phyloP scores from a whole-genome alignment of 2,888 invertebrate genomes.

The Lycaena phlaeas region DNA sequence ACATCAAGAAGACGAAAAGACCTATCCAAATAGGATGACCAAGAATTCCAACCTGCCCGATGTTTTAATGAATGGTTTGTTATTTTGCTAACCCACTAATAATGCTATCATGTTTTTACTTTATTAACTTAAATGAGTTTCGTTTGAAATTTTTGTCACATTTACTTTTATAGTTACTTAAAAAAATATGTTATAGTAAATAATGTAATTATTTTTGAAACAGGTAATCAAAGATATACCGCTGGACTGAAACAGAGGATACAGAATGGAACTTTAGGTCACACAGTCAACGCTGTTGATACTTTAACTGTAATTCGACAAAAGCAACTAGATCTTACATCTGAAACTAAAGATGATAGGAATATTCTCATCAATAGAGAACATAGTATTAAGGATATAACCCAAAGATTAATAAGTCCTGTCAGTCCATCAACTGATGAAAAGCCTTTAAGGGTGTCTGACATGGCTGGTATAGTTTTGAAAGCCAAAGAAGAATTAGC shows the following conservation, averaged over 20 bases:
- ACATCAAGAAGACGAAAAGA: conserved; percentile 36
- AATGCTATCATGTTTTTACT: background rate
- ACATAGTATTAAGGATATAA: conserved; percentile 90
- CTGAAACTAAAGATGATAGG: conserved; percentile 73
- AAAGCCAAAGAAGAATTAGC: conserved; percentile 95
- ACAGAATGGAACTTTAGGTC: conserved; percentile 71
- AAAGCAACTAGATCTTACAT: conserved; percentile 72
- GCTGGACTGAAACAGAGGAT: conserved; percentile 73
- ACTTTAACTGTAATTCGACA: conserved; percentile 53
- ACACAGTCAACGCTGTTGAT: conserved; percentile 63
- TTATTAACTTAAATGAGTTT: conserved; percentile 2
- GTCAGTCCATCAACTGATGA: conserved; percentile 71
- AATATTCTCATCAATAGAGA: conserved; percentile 83
- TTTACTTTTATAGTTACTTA: background rate
- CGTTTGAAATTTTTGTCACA: background rate
- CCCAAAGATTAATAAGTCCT: conserved; percentile 86
- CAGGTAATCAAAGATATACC: conserved; percentile 74
- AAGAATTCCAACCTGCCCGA: conserved; percentile 41
- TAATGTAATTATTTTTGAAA: no score
- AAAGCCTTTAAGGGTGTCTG: conserved; percentile 79
- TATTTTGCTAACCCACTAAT: conserved; percentile 51
- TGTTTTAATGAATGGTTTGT: conserved; percentile 62
- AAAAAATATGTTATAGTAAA: background rate
- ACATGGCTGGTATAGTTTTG: conserved; percentile 91
- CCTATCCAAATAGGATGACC: conserved; percentile 26